These are phyloP conservation scores for Calliopum simillimum DNA, from an alignment of 2,888 invertebrate species.

Conservation along the genomic window DNA sequence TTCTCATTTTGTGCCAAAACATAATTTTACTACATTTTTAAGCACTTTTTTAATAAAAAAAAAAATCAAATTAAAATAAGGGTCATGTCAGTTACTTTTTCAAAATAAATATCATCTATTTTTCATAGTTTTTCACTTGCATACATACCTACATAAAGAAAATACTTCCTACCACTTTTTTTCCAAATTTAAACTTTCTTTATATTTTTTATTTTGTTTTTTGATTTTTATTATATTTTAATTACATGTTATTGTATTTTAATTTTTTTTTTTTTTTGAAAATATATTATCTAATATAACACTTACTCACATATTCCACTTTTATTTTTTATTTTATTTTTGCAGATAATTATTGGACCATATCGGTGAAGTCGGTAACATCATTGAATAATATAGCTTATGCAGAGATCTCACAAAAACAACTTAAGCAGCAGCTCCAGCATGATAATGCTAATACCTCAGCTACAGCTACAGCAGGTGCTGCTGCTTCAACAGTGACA, in stretches of 20 bases:
- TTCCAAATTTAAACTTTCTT: constrained; percentile 4
- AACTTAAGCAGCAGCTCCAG: constrained; percentile 40
- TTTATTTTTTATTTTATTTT: constrained; percentile 39
- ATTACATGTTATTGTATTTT: constrained; percentile 13
- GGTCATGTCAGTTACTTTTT: neutral
- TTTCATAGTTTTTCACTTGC: constrained; percentile 23
- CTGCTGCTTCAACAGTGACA: constrained; percentile 9
- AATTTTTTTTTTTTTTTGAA: constrained; percentile 27
- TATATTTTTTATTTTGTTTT: constrained; percentile 30
- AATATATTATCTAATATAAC: constrained; percentile 8
- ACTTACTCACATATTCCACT: constrained; percentile 46
- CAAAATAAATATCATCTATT: constrained; percentile 2
- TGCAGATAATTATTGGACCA: constrained; percentile 60
- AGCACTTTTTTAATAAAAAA: constrained; percentile 32
- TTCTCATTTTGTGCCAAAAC: neutral
- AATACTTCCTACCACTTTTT: neutral
- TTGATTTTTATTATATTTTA: constrained; percentile 38
- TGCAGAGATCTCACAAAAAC: constrained; percentile 46
- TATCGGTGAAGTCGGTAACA: constrained; percentile 65
- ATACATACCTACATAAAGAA: too few relatives aligned
- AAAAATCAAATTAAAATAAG: constrained; percentile 15
- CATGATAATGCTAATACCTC: neutral
- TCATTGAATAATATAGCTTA: constrained; percentile 61
- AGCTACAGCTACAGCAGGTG: neutral
- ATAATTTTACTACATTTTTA: constrained; percentile 32